Evolutionary conservation across 2,113 vertebrate species (phyloP).

Genomic region (Conger conger): DNA sequence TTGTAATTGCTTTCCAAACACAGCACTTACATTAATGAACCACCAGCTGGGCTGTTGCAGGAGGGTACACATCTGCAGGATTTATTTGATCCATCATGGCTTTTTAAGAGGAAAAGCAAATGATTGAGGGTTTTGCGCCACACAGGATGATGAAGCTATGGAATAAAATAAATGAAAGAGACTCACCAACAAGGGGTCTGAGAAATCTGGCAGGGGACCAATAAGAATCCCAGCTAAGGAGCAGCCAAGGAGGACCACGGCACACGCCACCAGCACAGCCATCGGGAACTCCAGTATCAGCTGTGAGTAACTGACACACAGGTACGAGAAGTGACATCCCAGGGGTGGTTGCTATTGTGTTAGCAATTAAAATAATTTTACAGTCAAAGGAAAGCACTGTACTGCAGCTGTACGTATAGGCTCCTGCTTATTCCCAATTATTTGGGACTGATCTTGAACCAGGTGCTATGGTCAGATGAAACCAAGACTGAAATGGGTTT

Average conservation of each 20-base stretch:
- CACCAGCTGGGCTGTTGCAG: background rate
- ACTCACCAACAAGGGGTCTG: slow-evolving; percentile 87
- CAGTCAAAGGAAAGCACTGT: too few relatives aligned
- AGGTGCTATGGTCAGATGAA: too few relatives aligned
- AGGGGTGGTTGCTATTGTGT: slow-evolving; percentile 7
- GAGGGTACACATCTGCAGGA: too few relatives aligned
- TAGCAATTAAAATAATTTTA: slow-evolving; percentile 5
- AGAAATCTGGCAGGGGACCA: slow-evolving; percentile 87
- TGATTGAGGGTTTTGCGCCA: background rate
- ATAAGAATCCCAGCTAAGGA: slow-evolving; percentile 82
- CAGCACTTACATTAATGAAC: background rate
- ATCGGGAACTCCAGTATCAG: slow-evolving; percentile 84
- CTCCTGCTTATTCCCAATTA: too few relatives aligned
- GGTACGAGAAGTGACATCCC: slow-evolving; percentile 36
- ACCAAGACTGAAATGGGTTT: too few relatives aligned
- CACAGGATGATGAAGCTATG: background rate
- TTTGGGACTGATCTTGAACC: too few relatives aligned
- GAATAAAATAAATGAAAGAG: background rate
- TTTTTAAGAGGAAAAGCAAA: background rate
- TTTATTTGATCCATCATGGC: too few relatives aligned
- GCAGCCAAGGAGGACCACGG: slow-evolving; percentile 71
- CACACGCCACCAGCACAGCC: slow-evolving; percentile 74
- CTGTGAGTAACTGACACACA: slow-evolving; percentile 82
- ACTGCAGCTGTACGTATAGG: too few relatives aligned
- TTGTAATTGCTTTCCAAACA: slow-evolving; percentile 7